Evolutionary conservation across 2,113 vertebrate genomes (phyloP).

Genomic region (Astur gentilis): DNA sequence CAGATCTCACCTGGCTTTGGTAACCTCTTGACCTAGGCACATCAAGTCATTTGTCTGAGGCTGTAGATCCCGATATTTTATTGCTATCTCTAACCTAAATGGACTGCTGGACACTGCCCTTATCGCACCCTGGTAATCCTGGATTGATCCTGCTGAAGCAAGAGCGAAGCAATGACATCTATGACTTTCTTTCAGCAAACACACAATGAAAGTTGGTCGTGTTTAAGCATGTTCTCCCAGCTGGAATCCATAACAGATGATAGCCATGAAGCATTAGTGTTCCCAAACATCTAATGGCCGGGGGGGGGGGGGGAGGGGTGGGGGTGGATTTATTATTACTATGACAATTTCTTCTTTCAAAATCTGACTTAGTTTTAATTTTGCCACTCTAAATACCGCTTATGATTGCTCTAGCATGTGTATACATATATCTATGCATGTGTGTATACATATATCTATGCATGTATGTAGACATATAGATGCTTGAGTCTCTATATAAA

Average conservation of each 20-base stretch:
- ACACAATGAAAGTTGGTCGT: background rate
- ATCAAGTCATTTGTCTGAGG: slow-evolving; percentile 73
- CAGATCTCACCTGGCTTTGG: slow-evolving; percentile 74
- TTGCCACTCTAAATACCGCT: background rate
- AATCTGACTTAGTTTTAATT: background rate
- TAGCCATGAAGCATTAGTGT: slow-evolving; percentile 32
- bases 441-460: background rate
- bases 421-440: no score
- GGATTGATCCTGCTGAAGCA: background rate
- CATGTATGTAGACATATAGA: background rate
- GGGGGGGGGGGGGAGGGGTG: background rate
- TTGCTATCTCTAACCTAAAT: slow-evolving; percentile 61
- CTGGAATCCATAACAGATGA: background rate
- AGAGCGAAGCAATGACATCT: background rate
- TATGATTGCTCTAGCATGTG: background rate
- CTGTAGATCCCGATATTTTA: slow-evolving; percentile 58
- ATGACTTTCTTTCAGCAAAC: background rate
- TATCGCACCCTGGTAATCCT: background rate
- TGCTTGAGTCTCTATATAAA: background rate
- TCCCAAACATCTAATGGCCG: background rate
- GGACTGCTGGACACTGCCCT: slow-evolving; percentile 18
- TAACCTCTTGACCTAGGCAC: slow-evolving; percentile 74
- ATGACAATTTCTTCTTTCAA: background rate
- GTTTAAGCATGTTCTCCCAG: slow-evolving; percentile 36
- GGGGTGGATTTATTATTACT: background rate